Base-by-base conservation (phyloP, 2,797 vertebrate species). In the Sphenopsis melanotis region DNA sequence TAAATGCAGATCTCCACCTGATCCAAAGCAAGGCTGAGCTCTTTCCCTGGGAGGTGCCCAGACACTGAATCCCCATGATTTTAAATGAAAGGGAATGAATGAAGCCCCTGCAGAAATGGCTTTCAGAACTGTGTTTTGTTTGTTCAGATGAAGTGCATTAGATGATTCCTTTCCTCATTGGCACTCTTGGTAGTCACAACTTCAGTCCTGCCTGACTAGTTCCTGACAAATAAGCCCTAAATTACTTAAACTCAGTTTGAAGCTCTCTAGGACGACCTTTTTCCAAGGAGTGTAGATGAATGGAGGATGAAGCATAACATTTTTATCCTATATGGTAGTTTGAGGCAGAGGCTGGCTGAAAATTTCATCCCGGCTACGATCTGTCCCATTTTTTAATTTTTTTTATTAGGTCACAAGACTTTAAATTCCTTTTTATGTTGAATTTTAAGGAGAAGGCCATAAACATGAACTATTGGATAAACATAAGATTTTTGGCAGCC, bases 161-260 rank as follows among this genome's bases (percentile, higher is more conserved):
- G 29, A 18, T 16, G 8, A 50, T 80, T 83, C 49, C 65, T 77
- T 94, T 91, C 89, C 89, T 96, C 82, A 47, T 91, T 83, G 71
- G 53, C 49, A 71, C 70, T 59, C 53, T 57, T 50, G 49, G 87
- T 94, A 92, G 91, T 89, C 93, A 95, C 68, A 71, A 91, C 78
- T 59, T 87, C 41, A 77, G 56, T 77, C 82, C 64, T 93, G 87
- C 76, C 57, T 68, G 72, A 93, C 85, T 85, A 53, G 87, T 94
- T 94, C 89, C 87, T 94, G 87, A 89, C 80, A 83, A 94, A 87
- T 82, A 91, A 85, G 72, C 44, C 65, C 53, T 77, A 36, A 81
- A 80, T 90, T 37, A 89, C 64, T 80, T 83, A 83, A 94, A 81
- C 42, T 87, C 49, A 66, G 89, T 89, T 93, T 0, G 0, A 47